Evolutionary conservation across 2,797 vertebrate species (phyloP).

Genomic region (Cygnus olor): DNA sequence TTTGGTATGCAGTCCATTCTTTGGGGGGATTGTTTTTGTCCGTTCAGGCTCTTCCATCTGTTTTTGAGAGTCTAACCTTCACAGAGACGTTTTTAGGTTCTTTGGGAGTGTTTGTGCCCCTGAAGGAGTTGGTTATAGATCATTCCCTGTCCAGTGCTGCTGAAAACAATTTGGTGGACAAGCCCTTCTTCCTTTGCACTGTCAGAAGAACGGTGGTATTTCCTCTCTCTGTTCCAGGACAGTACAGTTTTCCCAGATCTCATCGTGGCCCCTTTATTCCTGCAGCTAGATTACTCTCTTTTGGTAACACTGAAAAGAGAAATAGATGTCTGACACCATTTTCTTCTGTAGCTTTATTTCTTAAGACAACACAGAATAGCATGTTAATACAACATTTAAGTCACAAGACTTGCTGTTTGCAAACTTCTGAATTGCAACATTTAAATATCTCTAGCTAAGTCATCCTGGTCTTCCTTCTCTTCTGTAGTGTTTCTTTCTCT

Average conservation of each 20-base stretch:
- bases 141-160: background rate
- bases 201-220: background rate
- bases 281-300: background rate
- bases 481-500: background rate
- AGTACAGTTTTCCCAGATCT: background rate
- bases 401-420: background rate
- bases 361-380: background rate
- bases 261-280: background rate
- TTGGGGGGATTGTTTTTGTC: background rate
- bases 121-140: background rate
- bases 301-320: background rate
- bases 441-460: background rate
- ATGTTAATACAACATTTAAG: background rate
- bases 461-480: background rate
- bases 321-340: background rate
- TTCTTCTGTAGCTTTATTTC: background rate
- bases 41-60: fast-evolving
- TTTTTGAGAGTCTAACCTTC: background rate
- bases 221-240: background rate
- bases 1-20: background rate
- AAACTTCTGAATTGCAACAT: background rate
- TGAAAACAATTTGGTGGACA: background rate
- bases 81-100: background rate
- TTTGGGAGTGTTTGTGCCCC: background rate
- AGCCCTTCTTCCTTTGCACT: background rate